phyloP scores from a whole-genome alignment of 2,113 vertebrate genomes.

The Pygoscelis adeliae region DNA sequence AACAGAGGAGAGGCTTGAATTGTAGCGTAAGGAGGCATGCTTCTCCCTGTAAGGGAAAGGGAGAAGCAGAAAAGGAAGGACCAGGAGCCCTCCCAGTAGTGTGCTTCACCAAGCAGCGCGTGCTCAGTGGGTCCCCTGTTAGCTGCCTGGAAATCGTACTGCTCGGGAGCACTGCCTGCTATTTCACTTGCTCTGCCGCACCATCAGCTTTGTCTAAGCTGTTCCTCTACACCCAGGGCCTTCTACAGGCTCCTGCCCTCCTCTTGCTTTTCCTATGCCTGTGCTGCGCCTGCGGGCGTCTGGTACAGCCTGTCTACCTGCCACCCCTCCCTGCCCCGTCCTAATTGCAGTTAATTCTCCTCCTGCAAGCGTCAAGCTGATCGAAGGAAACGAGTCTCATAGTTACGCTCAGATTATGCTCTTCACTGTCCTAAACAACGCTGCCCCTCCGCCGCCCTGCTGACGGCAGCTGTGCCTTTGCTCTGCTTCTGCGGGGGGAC shows the following conservation, averaged over 20 bases:
- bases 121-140: not conserved
- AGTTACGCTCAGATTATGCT: not conserved
- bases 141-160: accelerated
- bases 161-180: accelerated
- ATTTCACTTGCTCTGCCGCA: accelerated
- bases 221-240: not conserved
- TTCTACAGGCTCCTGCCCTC: not conserved
- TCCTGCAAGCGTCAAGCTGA: not conserved
- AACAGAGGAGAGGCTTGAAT: not conserved
- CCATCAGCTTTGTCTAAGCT: not conserved
- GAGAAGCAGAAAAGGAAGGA: not conserved
- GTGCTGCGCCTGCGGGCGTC: accelerated
- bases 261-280: not conserved
- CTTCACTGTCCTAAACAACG: not conserved
- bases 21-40: accelerated
- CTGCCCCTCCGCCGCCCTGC: not conserved
- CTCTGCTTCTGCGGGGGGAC: not conserved
- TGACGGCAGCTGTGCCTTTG: too few relatives aligned
- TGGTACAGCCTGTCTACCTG: not conserved
- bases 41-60: not conserved
- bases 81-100: accelerated
- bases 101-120: not conserved
- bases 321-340: too few relatives aligned
- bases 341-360: not conserved
- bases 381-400: not conserved